phyloP scores from a whole-genome alignment of 2,113 vertebrate species.

The Catharus fuscescens region DNA sequence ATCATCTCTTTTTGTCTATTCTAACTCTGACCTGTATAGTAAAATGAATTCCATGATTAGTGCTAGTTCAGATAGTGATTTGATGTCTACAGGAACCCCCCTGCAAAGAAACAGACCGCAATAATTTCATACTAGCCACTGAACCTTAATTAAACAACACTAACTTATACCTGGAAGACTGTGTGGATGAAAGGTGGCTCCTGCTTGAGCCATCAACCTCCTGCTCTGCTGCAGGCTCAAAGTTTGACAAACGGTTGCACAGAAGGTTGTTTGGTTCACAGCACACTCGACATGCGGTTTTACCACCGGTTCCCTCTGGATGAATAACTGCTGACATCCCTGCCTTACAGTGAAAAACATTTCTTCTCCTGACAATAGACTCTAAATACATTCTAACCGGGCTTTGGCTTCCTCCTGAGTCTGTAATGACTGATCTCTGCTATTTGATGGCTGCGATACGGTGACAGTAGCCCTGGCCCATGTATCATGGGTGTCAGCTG shows the following conservation, averaged over 20 bases:
- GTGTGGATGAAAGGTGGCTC: neutral
- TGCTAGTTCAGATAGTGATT: neutral
- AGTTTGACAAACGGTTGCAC: neutral
- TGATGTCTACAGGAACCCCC: neutral
- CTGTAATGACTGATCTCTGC: neutral
- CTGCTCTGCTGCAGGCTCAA: neutral
- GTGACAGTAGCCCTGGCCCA: neutral
- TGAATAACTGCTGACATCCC: neutral
- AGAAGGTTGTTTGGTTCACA: neutral
- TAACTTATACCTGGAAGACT: neutral
- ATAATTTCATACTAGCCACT: neutral
- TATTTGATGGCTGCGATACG: neutral
- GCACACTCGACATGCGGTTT: rapidly evolving
- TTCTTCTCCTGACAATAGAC: neutral
- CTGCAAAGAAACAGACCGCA: neutral
- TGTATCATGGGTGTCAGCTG: neutral
- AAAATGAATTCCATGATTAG: neutral
- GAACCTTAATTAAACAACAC: neutral
- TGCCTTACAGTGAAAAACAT: neutral
- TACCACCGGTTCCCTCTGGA: rapidly evolving
- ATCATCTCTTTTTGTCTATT: neutral
- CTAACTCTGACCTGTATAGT: neutral
- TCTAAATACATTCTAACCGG: neutral
- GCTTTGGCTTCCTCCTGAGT: neutral
- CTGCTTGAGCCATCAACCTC: neutral